Base-by-base conservation (phyloP, 2,888 invertebrate genomes). In the Hoplodrina ambigua region DNA sequence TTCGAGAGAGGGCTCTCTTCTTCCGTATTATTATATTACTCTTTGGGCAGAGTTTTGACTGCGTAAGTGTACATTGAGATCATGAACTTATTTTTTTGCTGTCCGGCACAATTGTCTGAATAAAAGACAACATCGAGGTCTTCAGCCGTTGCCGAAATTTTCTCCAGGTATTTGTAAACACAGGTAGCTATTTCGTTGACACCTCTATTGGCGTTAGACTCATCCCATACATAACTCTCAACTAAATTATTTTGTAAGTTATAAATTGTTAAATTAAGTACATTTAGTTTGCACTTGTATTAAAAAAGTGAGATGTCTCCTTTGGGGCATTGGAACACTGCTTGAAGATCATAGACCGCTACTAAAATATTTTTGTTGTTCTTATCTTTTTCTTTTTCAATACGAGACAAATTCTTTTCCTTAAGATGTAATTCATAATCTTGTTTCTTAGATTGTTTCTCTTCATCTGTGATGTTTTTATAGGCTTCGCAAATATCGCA, bases 141-240 rank as follows among this genome's bases (percentile, higher is more conserved):
- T 59, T 61, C 57, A 55, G 49, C 72, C 20, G 61, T 65, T 68
- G 44, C 59, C 17, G 74, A 72, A 63, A 77, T 37, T 37, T 37
- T 37, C 37, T 80, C 69, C 15, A 88, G 54, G 57, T 85, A 87
- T 62, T 84, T 79, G 58, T 79, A 81, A 72, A 87, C 73, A 65
- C 86, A 87, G 53, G 83, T 82, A 20, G 33, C 71, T 17, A 72
- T 84, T 80, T 87, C 87, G 69, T 82, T 79, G 11, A 79, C 80
- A 70, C 86, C 86, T 72, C 87, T 76, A 53, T 82, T 71, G 6
- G 82, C 86, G 60, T 84, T 68, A 10, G 83, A 83, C 75, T 90
- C 86, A 72, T 89, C 83, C 88, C 87, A 89, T 52, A 88, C 75
- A 72, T 83, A 86, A 64, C 85, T 78, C 44, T 86, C 75, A 46